Evolutionary conservation across 1,140 invertebrate species (phyloP).

Genomic region (Pollicipes pollicipes): DNA sequence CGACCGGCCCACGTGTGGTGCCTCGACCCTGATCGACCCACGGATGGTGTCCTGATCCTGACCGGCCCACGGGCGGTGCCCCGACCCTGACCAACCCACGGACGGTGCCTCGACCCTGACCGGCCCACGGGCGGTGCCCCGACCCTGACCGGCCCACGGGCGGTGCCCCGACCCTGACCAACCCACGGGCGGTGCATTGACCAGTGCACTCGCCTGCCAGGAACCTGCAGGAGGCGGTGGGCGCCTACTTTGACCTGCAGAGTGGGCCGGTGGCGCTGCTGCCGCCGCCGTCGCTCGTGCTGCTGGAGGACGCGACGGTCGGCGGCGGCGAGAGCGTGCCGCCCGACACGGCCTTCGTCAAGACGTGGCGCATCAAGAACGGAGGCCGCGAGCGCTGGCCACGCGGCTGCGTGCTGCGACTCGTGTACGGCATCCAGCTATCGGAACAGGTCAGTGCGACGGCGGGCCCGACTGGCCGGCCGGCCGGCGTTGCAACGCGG

Average conservation of each 20-base stretch:
- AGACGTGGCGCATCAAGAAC: conserved; percentile 62
- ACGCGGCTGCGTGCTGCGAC: conserved; percentile 48
- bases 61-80: no score
- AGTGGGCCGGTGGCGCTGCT: conserved; percentile 29
- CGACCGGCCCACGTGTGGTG: no score
- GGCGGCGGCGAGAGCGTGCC: conserved; percentile 51
- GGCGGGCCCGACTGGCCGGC: not conserved
- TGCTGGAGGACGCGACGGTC: conserved; percentile 51
- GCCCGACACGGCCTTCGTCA: conserved; percentile 47
- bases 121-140: no score
- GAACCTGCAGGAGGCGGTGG: conserved; percentile 87
- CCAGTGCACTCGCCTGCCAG: no score
- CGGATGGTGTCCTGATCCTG: no score
- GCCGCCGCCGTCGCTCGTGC: conserved; percentile 32
- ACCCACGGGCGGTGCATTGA: no score
- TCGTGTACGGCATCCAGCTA: conserved; percentile 35
- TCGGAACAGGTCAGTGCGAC: conserved; percentile 34
- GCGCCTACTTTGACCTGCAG: conserved; percentile 82
- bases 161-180: no score
- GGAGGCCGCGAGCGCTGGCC: conserved; percentile 59
- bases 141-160: no score
- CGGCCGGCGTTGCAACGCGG: no score
- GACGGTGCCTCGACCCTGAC: no score
- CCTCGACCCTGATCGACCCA: no score
- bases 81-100: no score